Base-by-base conservation (phyloP, 2,888 invertebrate genomes). In the Adelognathus sp. region DNA sequence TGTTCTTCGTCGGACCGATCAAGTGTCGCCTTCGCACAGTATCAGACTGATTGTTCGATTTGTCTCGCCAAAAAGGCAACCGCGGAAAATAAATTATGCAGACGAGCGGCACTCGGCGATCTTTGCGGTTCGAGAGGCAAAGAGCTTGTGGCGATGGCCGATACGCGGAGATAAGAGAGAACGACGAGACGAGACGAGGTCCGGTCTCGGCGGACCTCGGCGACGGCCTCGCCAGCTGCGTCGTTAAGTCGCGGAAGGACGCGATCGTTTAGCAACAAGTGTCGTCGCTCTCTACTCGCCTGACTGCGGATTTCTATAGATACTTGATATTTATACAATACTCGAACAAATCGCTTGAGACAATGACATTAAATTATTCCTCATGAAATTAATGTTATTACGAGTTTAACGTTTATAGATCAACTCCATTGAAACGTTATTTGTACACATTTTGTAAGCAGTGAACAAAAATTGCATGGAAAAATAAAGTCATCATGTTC, bases 261-360 rank as follows among this genome's bases (percentile, higher is more conserved):
- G 76, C 21, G 11, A 76, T 61, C 61, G 71, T 81, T 80, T 83
- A 80, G 82, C 83, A 85, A 85, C 85, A 85, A 86, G 85, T 82
- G 84, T 81, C 81, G 80, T 50, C 66, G 50, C 63, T 63, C 56
- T 60, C 44, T 44, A 66, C 76, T 64, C 63, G 39, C 16, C 58
- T 66, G n/a, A 21, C 33, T 36, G 61, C 24, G 39, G n/a, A n/a
- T n/a, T n/a, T n/a, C n/a, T n/a, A n/a, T n/a, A n/a, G n/a, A n/a
- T n/a, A n/a, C n/a, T n/a, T n/a, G n/a, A n/a, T n/a, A n/a, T n/a
- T n/a, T n/a, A n/a, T n/a, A n/a, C n/a, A n/a, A n/a, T n/a, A n/a
- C n/a, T n/a, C n/a, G n/a, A n/a, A n/a, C n/a, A n/a, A n/a, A n/a
- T n/a, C n/a, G n/a, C n/a, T n/a, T n/a, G n/a, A n/a, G n/a, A n/a